Conservation (phyloP, 2,797 vertebrate species). For the Acanthis flammea region DNA sequence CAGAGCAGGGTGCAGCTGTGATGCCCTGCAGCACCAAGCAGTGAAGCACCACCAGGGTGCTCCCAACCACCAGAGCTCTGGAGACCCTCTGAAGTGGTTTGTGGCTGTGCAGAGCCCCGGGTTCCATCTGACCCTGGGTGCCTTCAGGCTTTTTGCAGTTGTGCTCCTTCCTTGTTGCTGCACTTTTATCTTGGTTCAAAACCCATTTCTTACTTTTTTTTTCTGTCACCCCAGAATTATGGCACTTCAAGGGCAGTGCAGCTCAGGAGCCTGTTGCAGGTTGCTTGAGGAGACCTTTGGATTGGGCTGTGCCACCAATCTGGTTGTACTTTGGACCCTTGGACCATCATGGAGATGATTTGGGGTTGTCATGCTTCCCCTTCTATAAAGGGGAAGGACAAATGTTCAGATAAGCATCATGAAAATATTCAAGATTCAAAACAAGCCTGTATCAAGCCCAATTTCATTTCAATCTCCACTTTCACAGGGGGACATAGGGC, state of each 20-base stretch:
- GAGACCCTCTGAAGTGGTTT: background rate
- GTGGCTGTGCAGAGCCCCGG: background rate
- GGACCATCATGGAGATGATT: background rate
- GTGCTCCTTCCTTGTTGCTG: background rate
- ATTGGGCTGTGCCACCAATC: background rate
- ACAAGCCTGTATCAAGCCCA: background rate
- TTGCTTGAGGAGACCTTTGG: background rate
- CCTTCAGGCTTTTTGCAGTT: background rate
- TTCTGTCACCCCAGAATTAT: background rate
- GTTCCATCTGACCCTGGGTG: background rate
- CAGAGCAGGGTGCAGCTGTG: background rate
- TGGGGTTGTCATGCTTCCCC: background rate
- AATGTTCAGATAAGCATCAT: background rate
- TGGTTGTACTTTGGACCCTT: background rate
- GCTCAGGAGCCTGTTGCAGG: background rate
- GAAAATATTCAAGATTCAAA: background rate
- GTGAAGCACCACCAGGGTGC: background rate
- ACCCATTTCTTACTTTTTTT: background rate
- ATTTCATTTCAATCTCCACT: background rate
- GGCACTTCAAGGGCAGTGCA: background rate
- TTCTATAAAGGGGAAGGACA: background rate
- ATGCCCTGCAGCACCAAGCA: background rate
- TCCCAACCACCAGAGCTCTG: background rate
- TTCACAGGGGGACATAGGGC: background rate
- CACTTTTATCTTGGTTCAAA: background rate